phyloP scores from a whole-genome alignment of 2,888 invertebrate genomes.

The Lordiphosa fenestrarum region DNA sequence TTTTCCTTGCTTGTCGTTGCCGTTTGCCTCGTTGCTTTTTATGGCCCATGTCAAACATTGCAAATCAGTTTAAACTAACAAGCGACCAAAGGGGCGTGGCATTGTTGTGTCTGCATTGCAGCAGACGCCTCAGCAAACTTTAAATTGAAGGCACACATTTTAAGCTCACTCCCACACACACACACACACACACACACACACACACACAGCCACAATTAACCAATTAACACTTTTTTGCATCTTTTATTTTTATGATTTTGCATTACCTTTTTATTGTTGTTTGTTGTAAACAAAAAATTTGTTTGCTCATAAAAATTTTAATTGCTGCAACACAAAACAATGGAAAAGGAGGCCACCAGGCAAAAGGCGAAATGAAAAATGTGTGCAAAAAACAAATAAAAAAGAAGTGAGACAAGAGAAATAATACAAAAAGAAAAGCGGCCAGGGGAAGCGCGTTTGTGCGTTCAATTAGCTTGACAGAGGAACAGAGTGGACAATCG shows the following conservation, averaged over 20 bases:
- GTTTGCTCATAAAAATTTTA: slow-evolving; percentile 74
- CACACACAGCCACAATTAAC: slow-evolving; percentile 56
- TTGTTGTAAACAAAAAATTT: slow-evolving; percentile 65
- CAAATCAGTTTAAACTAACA: slow-evolving; percentile 76
- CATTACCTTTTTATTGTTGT: slow-evolving; percentile 51
- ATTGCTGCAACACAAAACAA: slow-evolving; percentile 66
- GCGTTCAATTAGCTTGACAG: slow-evolving; percentile 32
- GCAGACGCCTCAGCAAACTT: slow-evolving; percentile 40
- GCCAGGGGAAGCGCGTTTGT: slow-evolving; percentile 18
- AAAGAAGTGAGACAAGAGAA: slow-evolving; percentile 9
- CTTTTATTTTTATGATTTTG: slow-evolving; percentile 49
- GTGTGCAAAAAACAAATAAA: slow-evolving; percentile 16
- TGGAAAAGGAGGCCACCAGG: slow-evolving; percentile 14
- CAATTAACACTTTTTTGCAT: slow-evolving; percentile 54
- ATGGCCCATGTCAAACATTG: slow-evolving; percentile 74
- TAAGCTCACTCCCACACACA: neutral
- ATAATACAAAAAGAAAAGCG: slow-evolving; percentile 31
- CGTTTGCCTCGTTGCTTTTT: slow-evolving; percentile 60
- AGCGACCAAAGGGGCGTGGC: slow-evolving; percentile 50
- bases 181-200: slow-evolving; percentile 3
- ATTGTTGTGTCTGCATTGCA: slow-evolving; percentile 59
- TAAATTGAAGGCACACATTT: slow-evolving; percentile 4
- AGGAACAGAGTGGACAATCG: slow-evolving; percentile 5
- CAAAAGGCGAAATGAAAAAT: slow-evolving; percentile 24
- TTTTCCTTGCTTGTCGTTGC: slow-evolving; percentile 31